Base-by-base conservation (phyloP, 2,113 vertebrate species). In the Vulpes lagopus region DNA sequence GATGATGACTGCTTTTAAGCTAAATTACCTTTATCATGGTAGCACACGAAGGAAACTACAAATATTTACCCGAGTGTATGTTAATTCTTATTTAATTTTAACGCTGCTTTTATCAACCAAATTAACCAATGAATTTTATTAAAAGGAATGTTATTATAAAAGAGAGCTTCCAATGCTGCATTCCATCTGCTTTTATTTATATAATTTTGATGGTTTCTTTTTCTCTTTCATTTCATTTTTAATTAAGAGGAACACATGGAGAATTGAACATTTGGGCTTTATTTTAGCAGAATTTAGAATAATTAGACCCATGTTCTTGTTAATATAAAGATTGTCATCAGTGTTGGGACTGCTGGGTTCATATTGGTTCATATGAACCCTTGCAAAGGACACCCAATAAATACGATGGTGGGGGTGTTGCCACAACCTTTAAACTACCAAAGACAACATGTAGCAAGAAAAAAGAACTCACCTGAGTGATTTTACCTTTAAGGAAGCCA, bases 81-180 rank as follows among this genome's bases (percentile, higher is more conserved):
- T 93, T 98, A 98, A 97, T 98, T 98, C 89, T 98, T 97, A 96
- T 98, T 97, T 97, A 98, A 97, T 97, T 91, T 97, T 97, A 98
- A 96, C 10, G 4, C 81, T 89, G 78, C 81, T 96, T 96, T 98
- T 96, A 96, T 98, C 97, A 96, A 98, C 94, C 90, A 91, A 97
- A 98, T 98, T 96, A 97, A 74, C 97, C 96, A 97, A 98, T 97
- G 95, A 88, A 86, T 96, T 97, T 97, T 96, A 97, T 96, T 97
- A 96, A 97, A 97, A 76, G 79, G 94, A 95, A 96, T 89, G 88
- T 91, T 96, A 93, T 96, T 78, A 92, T 30, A 88, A 76, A 82
- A 76, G 60, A 96, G 73, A 89, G 94, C 84, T 97, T 97, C 88
- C 91, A 92, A 87, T 80, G 83, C 59, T 60, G 38, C 51, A 16